These are phyloP conservation scores for Scopus umbretta DNA, from an alignment of 2,113 vertebrate species.

Conservation along the genomic window DNA sequence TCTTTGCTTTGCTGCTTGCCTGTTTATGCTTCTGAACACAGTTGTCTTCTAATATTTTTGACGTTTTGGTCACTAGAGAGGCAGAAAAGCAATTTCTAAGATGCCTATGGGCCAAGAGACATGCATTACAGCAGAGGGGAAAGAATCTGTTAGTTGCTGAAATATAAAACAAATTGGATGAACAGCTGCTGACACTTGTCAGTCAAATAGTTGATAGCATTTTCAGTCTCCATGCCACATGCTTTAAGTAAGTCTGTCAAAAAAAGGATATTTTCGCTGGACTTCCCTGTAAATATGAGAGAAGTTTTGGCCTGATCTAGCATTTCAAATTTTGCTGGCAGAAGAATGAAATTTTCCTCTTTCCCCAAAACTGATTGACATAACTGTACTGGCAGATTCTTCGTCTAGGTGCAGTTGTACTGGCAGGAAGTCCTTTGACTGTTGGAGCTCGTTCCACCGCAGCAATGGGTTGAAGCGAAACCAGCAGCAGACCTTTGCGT, in stretches of 20 bases:
- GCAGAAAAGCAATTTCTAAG: slow-evolving; percentile 51
- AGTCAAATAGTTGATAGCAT: slow-evolving; percentile 70
- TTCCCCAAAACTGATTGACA: slow-evolving; percentile 44
- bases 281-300: slow-evolving; percentile 63
- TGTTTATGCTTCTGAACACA: slow-evolving; percentile 49
- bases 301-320: slow-evolving; percentile 64
- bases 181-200: slow-evolving; percentile 72
- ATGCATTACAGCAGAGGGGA: slow-evolving; percentile 53
- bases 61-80: slow-evolving; percentile 37
- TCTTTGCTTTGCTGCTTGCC: slow-evolving; percentile 8
- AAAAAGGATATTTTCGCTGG: slow-evolving; percentile 60
- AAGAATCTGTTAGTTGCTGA: slow-evolving; percentile 63
- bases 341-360: slow-evolving; percentile 29
- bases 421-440: slow-evolving; percentile 52
- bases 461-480: neutral
- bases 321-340: slow-evolving; percentile 62
- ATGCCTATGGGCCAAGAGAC: slow-evolving; percentile 54
- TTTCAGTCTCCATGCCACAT: slow-evolving; percentile 68
- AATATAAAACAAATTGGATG: slow-evolving; percentile 70
- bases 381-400: slow-evolving; percentile 49
- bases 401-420: slow-evolving; percentile 47
- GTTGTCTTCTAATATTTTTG: slow-evolving; percentile 54
- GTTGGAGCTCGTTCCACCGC: neutral
- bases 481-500: neutral
- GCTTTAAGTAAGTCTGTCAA: slow-evolving; percentile 65